Base-by-base conservation (phyloP, 2,113 vertebrate species). In the Neofelis nebulosa region DNA sequence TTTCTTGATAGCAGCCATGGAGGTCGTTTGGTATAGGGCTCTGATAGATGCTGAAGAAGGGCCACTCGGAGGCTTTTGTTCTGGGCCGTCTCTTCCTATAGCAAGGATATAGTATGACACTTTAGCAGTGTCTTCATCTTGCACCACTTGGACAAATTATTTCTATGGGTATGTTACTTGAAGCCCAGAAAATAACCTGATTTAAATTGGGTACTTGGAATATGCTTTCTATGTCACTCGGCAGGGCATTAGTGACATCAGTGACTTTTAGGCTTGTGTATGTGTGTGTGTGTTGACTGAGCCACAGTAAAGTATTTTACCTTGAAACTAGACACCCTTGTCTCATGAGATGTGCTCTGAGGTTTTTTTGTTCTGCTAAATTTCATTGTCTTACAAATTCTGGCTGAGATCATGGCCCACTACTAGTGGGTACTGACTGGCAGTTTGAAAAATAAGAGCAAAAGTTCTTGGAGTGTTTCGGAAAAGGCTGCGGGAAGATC, bases 341-440 rank as follows among this genome's bases (percentile, higher is more conserved):
- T 52, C 55, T 73, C 61, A 12, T 38, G 52, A 96, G 45, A 15
- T 94, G 18, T 45, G 13, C 50, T 82, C 45, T 88, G 69, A 87
- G n/a, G 36, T 14, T 71, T 92, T 94, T 94, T 92, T 92, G 12
- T 88, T 84, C 55, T 89, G 65, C 66, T 88, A 38, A 74, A 79
- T 95, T 85, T 76, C 48, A 80, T 84, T 33, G 36, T 73, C 91
- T 91, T 63, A 86, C 48, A 69, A 57, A 73, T 48, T 83, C n/a
- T 91, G 16, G 41, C 78, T 10, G 13, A 87, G 69, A 80, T 73
- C 63, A 66, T 79, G 57, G 74, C 25, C 27, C 12, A 45, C 76
- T 82, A 55, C 76, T 86, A 68, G 6, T 98, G 65, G 69, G 41
- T 69, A 13, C 25, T 91, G 55, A 93, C 57, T 76, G 65, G 55